Base-by-base conservation (phyloP, 2,113 vertebrate species). In the Ovibos moschatus region DNA sequence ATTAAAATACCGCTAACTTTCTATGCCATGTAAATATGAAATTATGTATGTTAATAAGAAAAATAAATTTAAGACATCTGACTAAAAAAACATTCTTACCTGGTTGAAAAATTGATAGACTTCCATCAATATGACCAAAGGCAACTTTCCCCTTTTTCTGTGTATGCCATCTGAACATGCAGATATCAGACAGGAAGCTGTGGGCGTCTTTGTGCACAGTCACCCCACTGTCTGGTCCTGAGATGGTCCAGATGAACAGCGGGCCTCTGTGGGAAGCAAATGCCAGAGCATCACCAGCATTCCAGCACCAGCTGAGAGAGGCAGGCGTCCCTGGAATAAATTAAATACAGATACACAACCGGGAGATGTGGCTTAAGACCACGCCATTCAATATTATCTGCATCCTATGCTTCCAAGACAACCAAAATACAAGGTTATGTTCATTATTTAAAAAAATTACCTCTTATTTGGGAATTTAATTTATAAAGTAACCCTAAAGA, bases 51-150 rank as follows among this genome's bases (percentile, higher is more conserved):
- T 13, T 40, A 64, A 40, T 30, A 55, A 45, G 84, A 92, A 81
- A 96, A 84, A 83, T 11, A 43, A 88, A 47, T 5, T 27, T 2
- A 74, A 57, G 33, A 30, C 51, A 96, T 16, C 53, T 84, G 25
- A 93, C 2, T 27, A 0, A 43, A 0, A 45, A 74, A 51, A 58
- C 40, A 50, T 67, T 95, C 97, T 98, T 98, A 99, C 99, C 99
- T 98, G 99, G 99, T 87, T 99, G 99, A 97, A 99, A 99, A 97
- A 99, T 96, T 17, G 99, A 99, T 14, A 99, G 98, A 97, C 99
- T 99, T 60, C 99, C 99, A 92, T 99, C 99, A 5, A 99, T 99
- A 98, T 99, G 99, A 51, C 99, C 99, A 95, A 99, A 99, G 27
- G 99, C 99, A 86, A 99, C 98, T 89, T 99, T 99, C n/a, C 99